phyloP scores from a whole-genome alignment of 2,888 invertebrate species.

The Escarpia spicata region DNA sequence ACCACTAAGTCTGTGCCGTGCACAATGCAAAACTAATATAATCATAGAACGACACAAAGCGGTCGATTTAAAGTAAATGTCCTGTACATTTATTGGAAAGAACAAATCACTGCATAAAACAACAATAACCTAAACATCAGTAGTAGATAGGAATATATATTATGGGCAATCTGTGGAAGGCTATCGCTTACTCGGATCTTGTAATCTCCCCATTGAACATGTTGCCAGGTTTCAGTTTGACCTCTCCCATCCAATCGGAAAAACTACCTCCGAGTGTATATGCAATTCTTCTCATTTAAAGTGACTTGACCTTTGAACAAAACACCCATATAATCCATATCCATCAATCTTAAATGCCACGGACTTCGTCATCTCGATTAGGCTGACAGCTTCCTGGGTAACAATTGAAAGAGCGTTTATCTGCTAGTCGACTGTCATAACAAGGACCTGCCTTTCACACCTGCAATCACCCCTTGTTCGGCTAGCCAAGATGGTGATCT shows the following conservation, averaged over 20 bases:
- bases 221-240: neutral
- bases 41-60: neutral
- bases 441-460: neutral
- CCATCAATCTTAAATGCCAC: neutral
- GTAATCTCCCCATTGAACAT: neutral
- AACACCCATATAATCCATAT: neutral
- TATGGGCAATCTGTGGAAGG: neutral
- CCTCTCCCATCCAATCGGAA: neutral
- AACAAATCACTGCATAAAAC: neutral
- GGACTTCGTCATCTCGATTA: neutral
- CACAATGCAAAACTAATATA: neutral
- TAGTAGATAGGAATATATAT: neutral
- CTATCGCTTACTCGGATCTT: neutral
- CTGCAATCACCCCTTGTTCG: neutral
- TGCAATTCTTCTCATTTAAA: neutral
- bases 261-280: neutral
- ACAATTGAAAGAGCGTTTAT: neutral
- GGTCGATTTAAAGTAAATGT: neutral
- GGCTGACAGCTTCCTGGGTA: neutral
- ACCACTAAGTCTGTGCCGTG: neutral
- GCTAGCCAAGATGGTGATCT: neutral
- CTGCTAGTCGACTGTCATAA: neutral
- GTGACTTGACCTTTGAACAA: neutral
- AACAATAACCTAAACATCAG: conserved; percentile 13
- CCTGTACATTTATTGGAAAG: conserved; percentile 11